Percentiles rank a stretch among this genome's conserved stretches.
These are phyloP conservation scores for Scleropages formosus DNA, from an alignment of 2,797 vertebrate genomes.

Conservation along the genomic window DNA sequence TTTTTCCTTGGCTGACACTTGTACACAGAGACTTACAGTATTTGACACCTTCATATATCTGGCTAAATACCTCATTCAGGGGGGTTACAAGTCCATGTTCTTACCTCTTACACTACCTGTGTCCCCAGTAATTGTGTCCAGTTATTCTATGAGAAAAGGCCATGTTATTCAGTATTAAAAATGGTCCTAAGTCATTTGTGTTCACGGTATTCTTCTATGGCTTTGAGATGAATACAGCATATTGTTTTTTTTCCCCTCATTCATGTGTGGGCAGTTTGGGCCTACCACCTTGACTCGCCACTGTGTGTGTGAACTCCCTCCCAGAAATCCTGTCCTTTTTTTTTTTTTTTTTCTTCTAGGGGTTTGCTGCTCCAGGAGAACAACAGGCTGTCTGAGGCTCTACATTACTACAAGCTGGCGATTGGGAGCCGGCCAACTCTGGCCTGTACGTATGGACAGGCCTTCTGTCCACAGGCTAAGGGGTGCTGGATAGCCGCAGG, in stretches of 20 bases:
- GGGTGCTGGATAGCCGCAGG: neutral
- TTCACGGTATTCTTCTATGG: too few species aligned
- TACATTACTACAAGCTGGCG: conserved; percentile 97
- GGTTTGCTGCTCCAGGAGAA: conserved; percentile 97
- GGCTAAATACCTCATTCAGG: too few species aligned
- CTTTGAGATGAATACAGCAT: neutral
- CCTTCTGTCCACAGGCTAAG: neutral
- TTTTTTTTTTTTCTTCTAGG: conserved; percentile 60
- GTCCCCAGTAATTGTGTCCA: too few species aligned
- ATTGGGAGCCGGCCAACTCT: conserved; percentile 95
- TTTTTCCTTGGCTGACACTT: too few species aligned
- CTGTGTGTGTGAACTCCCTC: neutral
- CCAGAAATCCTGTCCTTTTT: neutral
- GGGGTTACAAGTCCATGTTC: too few species aligned
- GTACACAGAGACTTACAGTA: too few species aligned
- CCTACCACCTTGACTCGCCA: neutral
- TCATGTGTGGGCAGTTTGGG: neutral
- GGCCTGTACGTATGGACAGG: conserved; percentile 85
- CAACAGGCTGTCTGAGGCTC: conserved; percentile 91
- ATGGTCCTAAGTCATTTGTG: too few species aligned
- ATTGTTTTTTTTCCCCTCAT: neutral
- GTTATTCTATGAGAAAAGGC: too few species aligned
- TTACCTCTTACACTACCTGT: too few species aligned
- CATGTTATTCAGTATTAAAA: too few species aligned
- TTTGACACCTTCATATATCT: too few species aligned